Percentiles rank a stretch among this genome's conserved stretches.
phyloP scores from a whole-genome alignment of 1,140 invertebrate genomes.

The Ganaspis sp. region DNA sequence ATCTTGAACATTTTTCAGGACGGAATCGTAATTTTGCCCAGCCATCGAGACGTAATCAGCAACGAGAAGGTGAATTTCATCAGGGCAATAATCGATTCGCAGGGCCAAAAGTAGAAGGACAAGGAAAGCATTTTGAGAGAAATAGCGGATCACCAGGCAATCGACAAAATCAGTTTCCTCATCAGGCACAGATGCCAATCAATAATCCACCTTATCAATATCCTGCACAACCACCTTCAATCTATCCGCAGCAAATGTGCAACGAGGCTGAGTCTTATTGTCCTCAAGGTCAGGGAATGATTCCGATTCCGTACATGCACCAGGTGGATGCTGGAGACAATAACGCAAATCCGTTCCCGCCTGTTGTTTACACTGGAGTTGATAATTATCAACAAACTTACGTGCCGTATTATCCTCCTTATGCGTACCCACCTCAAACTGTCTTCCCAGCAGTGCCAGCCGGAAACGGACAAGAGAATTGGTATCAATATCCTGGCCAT shows the following conservation, averaged over 20 bases:
- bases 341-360: slow-evolving; percentile 33
- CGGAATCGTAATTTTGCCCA: slow-evolving; percentile 38
- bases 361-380: slow-evolving; percentile 36
- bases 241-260: slow-evolving; percentile 45
- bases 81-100: slow-evolving; percentile 20
- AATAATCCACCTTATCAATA: slow-evolving; percentile 36
- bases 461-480: slow-evolving; percentile 52
- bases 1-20: slow-evolving; percentile 34
- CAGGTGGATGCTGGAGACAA: slow-evolving; percentile 44
- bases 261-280: slow-evolving; percentile 48
- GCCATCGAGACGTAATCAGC: slow-evolving; percentile 1
- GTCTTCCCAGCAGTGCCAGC: slow-evolving; percentile 31
- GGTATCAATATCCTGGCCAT: slow-evolving; percentile 51
- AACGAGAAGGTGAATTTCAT: slow-evolving; percentile 14
- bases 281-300: slow-evolving; percentile 37
- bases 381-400: slow-evolving; percentile 46
- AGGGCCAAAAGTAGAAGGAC: slow-evolving; percentile 8
- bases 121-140: slow-evolving; percentile 29
- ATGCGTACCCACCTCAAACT: slow-evolving; percentile 42
- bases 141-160: slow-evolving; percentile 11
- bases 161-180: neutral
- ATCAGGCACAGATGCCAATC: neutral
- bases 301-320: slow-evolving; percentile 44
- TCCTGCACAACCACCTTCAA: slow-evolving; percentile 46
- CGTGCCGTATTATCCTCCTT: slow-evolving; percentile 42